Conservation (phyloP, 2,113 vertebrate species). For the Pelobates fuscus region DNA sequence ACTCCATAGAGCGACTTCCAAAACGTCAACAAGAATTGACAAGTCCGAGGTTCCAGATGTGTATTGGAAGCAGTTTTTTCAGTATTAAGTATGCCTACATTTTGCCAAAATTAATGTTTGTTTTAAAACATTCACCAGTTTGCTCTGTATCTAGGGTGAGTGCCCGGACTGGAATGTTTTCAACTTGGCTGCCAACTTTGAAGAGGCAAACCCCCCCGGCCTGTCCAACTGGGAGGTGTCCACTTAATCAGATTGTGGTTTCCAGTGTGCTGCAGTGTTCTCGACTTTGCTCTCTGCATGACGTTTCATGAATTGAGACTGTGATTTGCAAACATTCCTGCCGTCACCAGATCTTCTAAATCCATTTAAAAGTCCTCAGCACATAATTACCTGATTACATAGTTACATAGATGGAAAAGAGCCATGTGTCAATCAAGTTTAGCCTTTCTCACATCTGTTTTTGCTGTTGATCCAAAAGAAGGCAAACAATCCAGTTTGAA, state of each 20-base stretch:
- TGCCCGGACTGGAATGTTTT: conserved; percentile 14
- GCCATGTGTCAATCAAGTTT: too few relatives aligned
- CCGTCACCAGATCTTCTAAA: conserved; percentile 26
- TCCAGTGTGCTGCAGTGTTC: not conserved
- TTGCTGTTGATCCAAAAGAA: too few relatives aligned
- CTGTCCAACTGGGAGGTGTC: not conserved
- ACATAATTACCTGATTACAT: too few relatives aligned
- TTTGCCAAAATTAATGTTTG: conserved; percentile 53
- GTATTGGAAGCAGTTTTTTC: not conserved
- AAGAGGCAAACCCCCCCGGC: conserved; percentile 14
- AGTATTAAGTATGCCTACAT: not conserved
- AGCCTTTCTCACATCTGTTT: too few relatives aligned
- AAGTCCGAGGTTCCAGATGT: not conserved
- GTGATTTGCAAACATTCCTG: conserved; percentile 61
- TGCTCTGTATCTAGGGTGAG: conserved; percentile 4
- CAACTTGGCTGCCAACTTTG: not conserved
- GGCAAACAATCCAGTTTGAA: too few relatives aligned
- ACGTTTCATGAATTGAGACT: conserved; percentile 57
- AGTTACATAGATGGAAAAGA: too few relatives aligned
- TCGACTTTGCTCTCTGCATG: not conserved
- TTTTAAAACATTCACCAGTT: conserved; percentile 40
- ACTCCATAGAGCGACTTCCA: too few relatives aligned
- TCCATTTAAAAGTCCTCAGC: not conserved
- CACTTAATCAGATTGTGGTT: not conserved
- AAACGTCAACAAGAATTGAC: not conserved